phyloP scores from a whole-genome alignment of 2,113 vertebrate genomes.

The Diglossa brunneiventris region DNA sequence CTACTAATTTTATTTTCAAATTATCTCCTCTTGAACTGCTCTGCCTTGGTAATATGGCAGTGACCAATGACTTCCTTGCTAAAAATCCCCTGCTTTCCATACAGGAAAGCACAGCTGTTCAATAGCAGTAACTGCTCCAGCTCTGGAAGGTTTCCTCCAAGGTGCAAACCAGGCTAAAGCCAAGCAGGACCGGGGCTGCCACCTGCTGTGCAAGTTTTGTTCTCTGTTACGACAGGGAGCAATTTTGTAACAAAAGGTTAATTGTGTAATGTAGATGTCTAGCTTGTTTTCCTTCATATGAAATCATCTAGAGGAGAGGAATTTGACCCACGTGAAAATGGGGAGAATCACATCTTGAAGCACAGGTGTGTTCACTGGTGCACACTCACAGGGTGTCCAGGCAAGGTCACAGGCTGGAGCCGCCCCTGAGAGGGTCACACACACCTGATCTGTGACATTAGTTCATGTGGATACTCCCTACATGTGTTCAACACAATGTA shows the following conservation, averaged over 20 bases:
- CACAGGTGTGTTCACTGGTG: background rate
- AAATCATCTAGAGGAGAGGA: background rate
- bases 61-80: background rate
- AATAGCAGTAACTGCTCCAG: background rate
- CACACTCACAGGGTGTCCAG: no score
- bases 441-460: background rate
- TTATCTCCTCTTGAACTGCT: background rate
- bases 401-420: background rate
- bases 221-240: background rate
- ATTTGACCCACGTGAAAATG: background rate
- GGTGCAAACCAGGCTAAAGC: background rate
- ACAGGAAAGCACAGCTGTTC: background rate
- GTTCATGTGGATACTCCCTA: background rate
- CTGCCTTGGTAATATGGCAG: background rate
- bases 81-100: background rate
- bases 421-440: background rate
- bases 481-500: background rate
- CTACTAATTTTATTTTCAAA: background rate
- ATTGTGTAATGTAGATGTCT: background rate
- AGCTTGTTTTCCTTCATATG: background rate
- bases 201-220: background rate
- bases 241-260: background rate
- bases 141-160: background rate
- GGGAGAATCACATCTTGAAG: background rate
- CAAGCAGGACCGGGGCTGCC: background rate